These are phyloP conservation scores for Caranx ignobilis DNA, from an alignment of 2,113 vertebrate genomes.

Conservation along the genomic window DNA sequence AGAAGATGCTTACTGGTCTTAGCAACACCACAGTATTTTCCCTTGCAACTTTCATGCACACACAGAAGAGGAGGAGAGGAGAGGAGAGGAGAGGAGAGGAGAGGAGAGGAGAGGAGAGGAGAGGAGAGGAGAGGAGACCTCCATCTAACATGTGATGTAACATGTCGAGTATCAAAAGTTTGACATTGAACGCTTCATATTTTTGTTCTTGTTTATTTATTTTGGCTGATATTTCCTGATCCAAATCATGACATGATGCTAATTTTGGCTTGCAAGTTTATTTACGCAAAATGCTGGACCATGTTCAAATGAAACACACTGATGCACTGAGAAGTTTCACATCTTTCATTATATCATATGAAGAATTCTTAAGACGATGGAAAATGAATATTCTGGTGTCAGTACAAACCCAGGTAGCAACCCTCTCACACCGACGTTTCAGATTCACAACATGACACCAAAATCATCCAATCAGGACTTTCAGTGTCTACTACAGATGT, in stretches of 20 bases:
- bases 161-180: background rate
- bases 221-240: background rate
- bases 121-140: constrained; percentile 10
- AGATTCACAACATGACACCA: background rate
- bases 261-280: background rate
- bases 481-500: too few relatives aligned
- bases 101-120: background rate
- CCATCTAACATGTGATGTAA: constrained; percentile 1
- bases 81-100: background rate
- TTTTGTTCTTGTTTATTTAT: background rate
- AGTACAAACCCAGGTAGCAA: background rate
- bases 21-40: background rate
- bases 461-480: background rate
- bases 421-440: background rate
- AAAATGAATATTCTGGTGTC: background rate
- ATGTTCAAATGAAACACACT: background rate
- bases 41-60: background rate
- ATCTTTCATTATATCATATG: background rate
- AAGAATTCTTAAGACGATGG: background rate
- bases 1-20: background rate
- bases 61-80: background rate
- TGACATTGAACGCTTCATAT: background rate
- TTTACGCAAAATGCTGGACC: background rate
- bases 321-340: background rate
- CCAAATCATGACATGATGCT: background rate